Evolutionary conservation across 2,113 vertebrate genomes (phyloP).

Genomic region (Microcebus tavaratra): DNA sequence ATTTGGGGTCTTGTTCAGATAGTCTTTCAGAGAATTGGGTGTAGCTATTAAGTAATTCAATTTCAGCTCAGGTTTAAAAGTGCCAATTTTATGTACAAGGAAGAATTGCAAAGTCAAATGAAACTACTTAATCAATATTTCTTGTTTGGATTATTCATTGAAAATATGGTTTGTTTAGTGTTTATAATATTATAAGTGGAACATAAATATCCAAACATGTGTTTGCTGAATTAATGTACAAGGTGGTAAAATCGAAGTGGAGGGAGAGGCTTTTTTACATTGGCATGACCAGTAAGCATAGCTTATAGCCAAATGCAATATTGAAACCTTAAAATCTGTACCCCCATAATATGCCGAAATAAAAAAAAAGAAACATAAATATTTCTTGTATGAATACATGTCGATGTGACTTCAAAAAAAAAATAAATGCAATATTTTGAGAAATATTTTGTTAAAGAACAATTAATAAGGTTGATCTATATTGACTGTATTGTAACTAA

Average conservation of each 20-base stretch:
- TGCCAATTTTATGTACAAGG: background rate
- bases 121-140: constrained; percentile 33
- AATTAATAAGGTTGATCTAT: background rate
- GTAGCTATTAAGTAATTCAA: constrained; percentile 14
- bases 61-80: constrained; percentile 19
- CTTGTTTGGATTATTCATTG: background rate
- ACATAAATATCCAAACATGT: background rate
- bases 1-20: background rate
- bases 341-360: too few relatives aligned
- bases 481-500: background rate
- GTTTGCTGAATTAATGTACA: background rate
- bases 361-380: too few relatives aligned
- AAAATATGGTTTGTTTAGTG: background rate
- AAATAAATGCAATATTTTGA: constrained; percentile 1
- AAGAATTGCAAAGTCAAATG: background rate
- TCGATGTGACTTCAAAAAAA: too few relatives aligned
- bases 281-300: background rate
- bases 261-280: background rate
- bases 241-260: background rate
- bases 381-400: too few relatives aligned
- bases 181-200: background rate
- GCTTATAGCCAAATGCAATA: background rate
- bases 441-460: background rate
- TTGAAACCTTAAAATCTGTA: background rate
- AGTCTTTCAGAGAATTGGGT: background rate